Evolutionary conservation across 1,140 invertebrate species (phyloP).

Genomic region (Eubasilissa regina): DNA sequence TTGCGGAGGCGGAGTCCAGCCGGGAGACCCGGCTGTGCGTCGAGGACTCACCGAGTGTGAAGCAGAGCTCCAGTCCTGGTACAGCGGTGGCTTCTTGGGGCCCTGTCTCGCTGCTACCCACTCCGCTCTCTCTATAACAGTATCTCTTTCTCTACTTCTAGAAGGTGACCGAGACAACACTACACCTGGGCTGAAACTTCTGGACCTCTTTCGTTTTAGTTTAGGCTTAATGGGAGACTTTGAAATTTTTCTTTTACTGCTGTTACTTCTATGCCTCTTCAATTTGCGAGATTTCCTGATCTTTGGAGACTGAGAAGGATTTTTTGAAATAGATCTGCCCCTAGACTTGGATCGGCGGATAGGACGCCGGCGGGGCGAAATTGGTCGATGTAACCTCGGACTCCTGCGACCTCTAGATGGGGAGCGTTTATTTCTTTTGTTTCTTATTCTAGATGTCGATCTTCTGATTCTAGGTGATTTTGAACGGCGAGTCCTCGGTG

Average conservation of each 20-base stretch:
- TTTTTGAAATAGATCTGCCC: conserved; percentile 71
- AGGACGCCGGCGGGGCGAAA: conserved; percentile 62
- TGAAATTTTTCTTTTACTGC: conserved; percentile 54
- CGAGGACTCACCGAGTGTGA: conserved; percentile 65
- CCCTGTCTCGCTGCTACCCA: conserved; percentile 29
- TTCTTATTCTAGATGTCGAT: conserved; percentile 66
- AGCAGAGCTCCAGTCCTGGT: conserved; percentile 63
- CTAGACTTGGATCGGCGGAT: conserved; percentile 67
- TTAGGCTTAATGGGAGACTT: conserved; percentile 61
- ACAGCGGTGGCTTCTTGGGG: conserved; percentile 49
- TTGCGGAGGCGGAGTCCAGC: conserved; percentile 72
- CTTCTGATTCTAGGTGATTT: conserved; percentile 61
- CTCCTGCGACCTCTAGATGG: conserved; percentile 64
- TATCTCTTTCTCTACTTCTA: conserved; percentile 8
- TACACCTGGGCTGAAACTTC: conserved; percentile 59
- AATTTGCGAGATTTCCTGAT: conserved; percentile 61
- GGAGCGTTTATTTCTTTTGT: conserved; percentile 61
- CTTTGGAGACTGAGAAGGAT: conserved; percentile 66
- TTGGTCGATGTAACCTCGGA: conserved; percentile 64
- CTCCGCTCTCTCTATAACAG: not conserved
- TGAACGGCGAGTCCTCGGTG: conserved; percentile 49
- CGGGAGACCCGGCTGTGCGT: conserved; percentile 62
- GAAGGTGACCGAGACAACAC: conserved; percentile 56
- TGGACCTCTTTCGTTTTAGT: conserved; percentile 61
- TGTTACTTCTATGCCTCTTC: conserved; percentile 62